A percentile compares a stretch with the other conserved stretches of the same genome.
Evolutionary conservation across 2,113 vertebrate species (phyloP).

Genomic region (Aythya baeri): DNA sequence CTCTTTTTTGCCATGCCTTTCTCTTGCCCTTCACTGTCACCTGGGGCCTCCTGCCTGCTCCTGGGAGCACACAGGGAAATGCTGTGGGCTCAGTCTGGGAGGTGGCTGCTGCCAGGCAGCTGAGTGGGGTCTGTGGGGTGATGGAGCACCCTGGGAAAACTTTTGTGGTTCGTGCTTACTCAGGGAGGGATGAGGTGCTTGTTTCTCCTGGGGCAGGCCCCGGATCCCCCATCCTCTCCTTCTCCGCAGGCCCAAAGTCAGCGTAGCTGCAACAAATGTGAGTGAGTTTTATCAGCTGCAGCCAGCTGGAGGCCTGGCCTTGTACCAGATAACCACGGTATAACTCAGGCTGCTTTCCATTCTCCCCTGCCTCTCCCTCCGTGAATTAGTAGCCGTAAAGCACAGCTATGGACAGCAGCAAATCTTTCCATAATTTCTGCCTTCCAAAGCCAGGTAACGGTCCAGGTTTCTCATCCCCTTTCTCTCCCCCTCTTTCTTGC

Average conservation of each 20-base stretch:
- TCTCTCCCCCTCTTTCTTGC: background rate
- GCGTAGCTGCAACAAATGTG: fast-evolving
- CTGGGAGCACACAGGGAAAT: background rate
- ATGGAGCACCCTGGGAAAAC: background rate
- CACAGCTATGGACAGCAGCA: conserved; percentile 4
- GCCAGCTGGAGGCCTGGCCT: background rate
- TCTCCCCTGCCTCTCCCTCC: background rate
- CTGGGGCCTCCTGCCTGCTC: background rate
- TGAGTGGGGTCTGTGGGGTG: fast-evolving
- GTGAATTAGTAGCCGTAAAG: background rate
- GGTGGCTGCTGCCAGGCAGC: background rate
- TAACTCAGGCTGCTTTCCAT: background rate
- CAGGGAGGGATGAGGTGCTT: background rate
- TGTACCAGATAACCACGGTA: background rate
- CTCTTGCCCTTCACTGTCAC: background rate
- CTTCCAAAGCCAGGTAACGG: background rate
- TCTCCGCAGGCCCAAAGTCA: fast-evolving
- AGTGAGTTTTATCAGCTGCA: background rate
- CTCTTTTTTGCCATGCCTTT: background rate
- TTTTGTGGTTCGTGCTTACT: fast-evolving
- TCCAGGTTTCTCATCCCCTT: background rate
- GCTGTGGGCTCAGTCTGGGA: background rate
- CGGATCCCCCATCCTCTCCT: background rate
- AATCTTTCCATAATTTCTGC: conserved; percentile 26
- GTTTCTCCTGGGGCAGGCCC: fast-evolving